These are phyloP conservation scores for Trichogramma dendrolimi DNA, from an alignment of 2,888 invertebrate genomes.

Conservation along the genomic window DNA sequence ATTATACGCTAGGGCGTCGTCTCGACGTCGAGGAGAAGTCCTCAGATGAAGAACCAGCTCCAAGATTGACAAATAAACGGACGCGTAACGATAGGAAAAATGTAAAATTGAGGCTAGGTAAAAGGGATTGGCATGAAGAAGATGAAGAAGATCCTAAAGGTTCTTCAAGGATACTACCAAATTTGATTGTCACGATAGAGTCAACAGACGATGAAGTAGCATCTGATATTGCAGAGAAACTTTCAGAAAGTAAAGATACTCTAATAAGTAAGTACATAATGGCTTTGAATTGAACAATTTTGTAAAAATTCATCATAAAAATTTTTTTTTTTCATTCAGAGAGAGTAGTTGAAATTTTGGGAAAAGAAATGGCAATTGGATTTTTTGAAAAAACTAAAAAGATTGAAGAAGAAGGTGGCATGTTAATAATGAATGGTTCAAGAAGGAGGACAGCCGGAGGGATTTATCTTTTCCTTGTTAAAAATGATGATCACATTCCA, in stretches of 20 bases:
- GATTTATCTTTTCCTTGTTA: constrained; percentile 76
- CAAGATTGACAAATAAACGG: constrained; percentile 56
- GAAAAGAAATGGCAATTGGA: constrained; percentile 69
- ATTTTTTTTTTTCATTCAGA: constrained; percentile 54
- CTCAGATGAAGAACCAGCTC: constrained; percentile 54
- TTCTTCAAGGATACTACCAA: constrained; percentile 58
- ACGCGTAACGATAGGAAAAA: constrained; percentile 60
- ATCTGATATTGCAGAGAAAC: constrained; percentile 68
- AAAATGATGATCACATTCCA: constrained; percentile 65
- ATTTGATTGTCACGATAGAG: constrained; percentile 56
- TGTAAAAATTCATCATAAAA: neutral
- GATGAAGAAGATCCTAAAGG: constrained; percentile 56
- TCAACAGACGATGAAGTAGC: constrained; percentile 62
- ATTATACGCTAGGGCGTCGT: constrained; percentile 59
- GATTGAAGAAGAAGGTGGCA: constrained; percentile 80
- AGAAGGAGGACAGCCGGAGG: constrained; percentile 84
- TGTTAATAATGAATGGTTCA: constrained; percentile 76
- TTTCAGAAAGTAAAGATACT: constrained; percentile 70
- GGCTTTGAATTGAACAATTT: neutral
- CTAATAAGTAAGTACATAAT: constrained; percentile 61
- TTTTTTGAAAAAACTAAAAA: constrained; percentile 76
- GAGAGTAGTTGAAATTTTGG: constrained; percentile 67
- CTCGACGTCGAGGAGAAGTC: constrained; percentile 52
- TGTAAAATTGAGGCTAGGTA: constrained; percentile 58
- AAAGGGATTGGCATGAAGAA: constrained; percentile 41